A percentile compares a stretch with the other conserved stretches of the same genome.
Evolutionary conservation across 2,888 invertebrate genomes (phyloP).

Genomic region (Trissolcus brochymenae): DNA sequence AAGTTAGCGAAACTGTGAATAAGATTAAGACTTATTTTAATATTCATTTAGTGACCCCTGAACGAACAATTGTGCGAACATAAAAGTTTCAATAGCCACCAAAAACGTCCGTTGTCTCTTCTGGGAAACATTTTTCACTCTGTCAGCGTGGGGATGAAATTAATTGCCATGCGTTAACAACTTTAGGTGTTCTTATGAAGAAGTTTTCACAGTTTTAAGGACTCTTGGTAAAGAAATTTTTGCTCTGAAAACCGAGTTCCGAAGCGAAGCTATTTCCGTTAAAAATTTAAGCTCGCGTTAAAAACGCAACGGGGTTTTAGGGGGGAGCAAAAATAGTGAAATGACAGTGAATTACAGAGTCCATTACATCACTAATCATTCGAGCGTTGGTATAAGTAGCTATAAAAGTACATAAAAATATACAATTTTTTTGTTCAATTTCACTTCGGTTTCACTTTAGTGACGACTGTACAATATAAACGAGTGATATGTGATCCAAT

Average conservation of each 20-base stretch:
- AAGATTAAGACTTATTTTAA: constrained; percentile 11
- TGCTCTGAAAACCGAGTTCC: constrained; percentile 22
- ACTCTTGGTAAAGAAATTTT: constrained; percentile 23
- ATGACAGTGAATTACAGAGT: no score
- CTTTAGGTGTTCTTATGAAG: constrained; percentile 36
- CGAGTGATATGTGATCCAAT: not conserved
- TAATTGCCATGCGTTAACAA: constrained; percentile 44
- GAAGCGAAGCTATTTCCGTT: constrained; percentile 24
- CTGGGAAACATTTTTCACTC: constrained; percentile 31
- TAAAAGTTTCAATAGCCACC: constrained; percentile 28
- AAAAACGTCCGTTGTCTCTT: constrained; percentile 19
- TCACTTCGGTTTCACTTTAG: no score
- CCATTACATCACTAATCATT: no score
- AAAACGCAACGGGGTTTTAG: constrained; percentile 1
- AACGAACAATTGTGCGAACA: constrained; percentile 12
- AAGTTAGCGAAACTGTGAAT: no score
- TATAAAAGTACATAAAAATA: no score
- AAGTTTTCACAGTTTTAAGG: constrained; percentile 32
- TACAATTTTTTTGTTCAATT: no score
- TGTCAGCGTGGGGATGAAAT: constrained; percentile 28
- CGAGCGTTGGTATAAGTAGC: no score
- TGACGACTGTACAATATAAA: not conserved
- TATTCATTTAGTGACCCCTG: constrained; percentile 11
- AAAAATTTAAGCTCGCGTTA: constrained; percentile 24
- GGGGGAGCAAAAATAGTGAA: not conserved